Evolutionary conservation across 2,888 invertebrate species (phyloP).

Genomic region (Melipona bicolor): DNA sequence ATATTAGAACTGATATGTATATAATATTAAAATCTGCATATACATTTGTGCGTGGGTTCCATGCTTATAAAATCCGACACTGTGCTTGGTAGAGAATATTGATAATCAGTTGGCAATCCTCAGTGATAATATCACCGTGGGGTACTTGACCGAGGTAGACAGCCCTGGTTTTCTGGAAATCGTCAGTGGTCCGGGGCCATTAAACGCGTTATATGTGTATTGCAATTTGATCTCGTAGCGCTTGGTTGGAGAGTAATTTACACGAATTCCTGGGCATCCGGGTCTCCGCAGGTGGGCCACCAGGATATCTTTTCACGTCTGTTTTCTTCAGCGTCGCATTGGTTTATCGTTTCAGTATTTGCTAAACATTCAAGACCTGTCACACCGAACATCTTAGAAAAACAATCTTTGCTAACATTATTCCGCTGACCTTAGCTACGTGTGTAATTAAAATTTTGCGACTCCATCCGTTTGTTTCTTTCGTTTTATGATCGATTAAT

Average conservation of each 20-base stretch:
- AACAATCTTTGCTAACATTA: constrained; percentile 51
- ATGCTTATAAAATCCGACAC: constrained; percentile 13
- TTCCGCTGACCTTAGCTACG: constrained; percentile 47
- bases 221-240: constrained; percentile 80
- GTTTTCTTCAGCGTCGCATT: constrained; percentile 56
- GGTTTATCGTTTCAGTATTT: constrained; percentile 31
- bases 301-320: constrained; percentile 55
- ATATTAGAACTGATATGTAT: background rate
- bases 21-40: background rate
- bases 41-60: constrained; percentile 6
- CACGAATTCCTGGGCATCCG: constrained; percentile 77
- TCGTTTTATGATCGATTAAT: background rate
- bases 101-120: constrained; percentile 45
- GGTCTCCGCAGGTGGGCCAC: constrained; percentile 73
- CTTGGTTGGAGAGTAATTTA: constrained; percentile 78
- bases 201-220: constrained; percentile 82
- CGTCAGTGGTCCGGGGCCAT: constrained; percentile 79
- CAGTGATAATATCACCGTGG: constrained; percentile 30
- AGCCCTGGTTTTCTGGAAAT: constrained; percentile 82
- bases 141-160: constrained; percentile 53
- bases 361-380: constrained; percentile 47
- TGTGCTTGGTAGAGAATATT: constrained; percentile 30
- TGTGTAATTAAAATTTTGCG: constrained; percentile 23
- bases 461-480: background rate
- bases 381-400: constrained; percentile 45